These are phyloP conservation scores for Pedicia rivosa DNA, from an alignment of 2,888 invertebrate species.

Conservation along the genomic window DNA sequence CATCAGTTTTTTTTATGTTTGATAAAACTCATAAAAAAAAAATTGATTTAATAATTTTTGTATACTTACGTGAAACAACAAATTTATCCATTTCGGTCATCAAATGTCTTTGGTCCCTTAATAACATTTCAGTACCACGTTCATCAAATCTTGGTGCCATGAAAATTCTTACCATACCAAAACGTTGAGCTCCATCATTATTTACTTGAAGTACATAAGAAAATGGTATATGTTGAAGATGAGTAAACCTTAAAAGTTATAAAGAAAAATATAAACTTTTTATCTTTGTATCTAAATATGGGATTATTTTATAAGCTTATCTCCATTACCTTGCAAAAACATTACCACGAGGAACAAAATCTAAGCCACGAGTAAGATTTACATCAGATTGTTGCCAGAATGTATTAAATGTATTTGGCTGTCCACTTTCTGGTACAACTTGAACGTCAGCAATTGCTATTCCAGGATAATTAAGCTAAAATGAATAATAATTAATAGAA, in stretches of 20 bases:
- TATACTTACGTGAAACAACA: slow-evolving; percentile 37
- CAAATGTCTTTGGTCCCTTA: slow-evolving; percentile 41
- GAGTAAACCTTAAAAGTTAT: slow-evolving; percentile 37
- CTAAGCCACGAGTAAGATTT: slow-evolving; percentile 63
- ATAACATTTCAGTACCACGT: slow-evolving; percentile 40
- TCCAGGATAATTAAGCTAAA: slow-evolving; percentile 26
- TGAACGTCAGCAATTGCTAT: slow-evolving; percentile 41
- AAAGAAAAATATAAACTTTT: slow-evolving; percentile 3
- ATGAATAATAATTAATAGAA: neutral
- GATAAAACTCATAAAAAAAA: neutral
- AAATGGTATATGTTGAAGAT: slow-evolving; percentile 59
- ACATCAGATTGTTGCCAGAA: slow-evolving; percentile 69
- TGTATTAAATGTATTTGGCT: slow-evolving; percentile 42
- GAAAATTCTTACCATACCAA: slow-evolving; percentile 49
- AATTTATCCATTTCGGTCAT: slow-evolving; percentile 58
- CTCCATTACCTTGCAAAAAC: slow-evolving; percentile 52
- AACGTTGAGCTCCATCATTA: slow-evolving; percentile 30
- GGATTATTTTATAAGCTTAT: slow-evolving; percentile 2
- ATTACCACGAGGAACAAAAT: slow-evolving; percentile 61
- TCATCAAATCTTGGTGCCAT: slow-evolving; percentile 50
- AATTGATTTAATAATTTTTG: no score
- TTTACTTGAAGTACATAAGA: slow-evolving; percentile 46
- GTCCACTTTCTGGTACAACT: slow-evolving; percentile 35
- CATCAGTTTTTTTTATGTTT: no score
- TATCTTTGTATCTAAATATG: slow-evolving; percentile 2